Conservation (phyloP, 2,888 invertebrate genomes). For the Acanthoscelides obtectus region DNA sequence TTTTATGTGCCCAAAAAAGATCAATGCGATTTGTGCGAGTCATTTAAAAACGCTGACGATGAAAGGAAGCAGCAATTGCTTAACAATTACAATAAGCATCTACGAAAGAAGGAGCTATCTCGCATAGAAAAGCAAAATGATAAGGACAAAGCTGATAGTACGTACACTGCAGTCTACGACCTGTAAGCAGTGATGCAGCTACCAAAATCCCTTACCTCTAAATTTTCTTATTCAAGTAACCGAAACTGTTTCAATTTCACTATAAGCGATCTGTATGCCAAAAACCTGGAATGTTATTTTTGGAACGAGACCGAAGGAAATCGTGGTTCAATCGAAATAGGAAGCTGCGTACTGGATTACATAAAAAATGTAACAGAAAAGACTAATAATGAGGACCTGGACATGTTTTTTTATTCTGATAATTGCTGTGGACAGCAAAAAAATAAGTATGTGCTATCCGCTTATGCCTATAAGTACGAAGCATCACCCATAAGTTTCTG, state of each 20-base stretch:
- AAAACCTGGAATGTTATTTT: constrained; percentile 24
- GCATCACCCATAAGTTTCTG: constrained; percentile 13
- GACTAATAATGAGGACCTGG: neutral
- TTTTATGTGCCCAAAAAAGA: constrained; percentile 7
- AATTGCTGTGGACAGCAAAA: no score
- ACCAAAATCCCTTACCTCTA: constrained; percentile 7
- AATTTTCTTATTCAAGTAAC: constrained; percentile 28
- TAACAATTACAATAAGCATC: no score
- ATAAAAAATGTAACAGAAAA: constrained; percentile 1
- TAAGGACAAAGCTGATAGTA: constrained; percentile 1
- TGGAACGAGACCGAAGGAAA: constrained; percentile 30
- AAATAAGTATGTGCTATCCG: no score
- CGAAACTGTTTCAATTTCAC: constrained; percentile 26
- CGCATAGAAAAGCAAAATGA: neutral
- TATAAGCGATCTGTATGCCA: constrained; percentile 20
- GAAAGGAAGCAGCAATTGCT: constrained; percentile 2
- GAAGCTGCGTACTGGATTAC: constrained; percentile 9
- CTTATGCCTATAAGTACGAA: neutral
- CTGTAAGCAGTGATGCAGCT: constrained; percentile 8
- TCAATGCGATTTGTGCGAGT: constrained; percentile 5
- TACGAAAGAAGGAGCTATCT: no score
- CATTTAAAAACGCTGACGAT: constrained; percentile 8
- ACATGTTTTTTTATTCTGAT: constrained; percentile 5
- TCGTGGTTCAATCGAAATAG: constrained; percentile 23
- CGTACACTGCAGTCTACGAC: constrained; percentile 6